phyloP scores from a whole-genome alignment of 2,797 vertebrate genomes.

The Pachyuromys duprasi region DNA sequence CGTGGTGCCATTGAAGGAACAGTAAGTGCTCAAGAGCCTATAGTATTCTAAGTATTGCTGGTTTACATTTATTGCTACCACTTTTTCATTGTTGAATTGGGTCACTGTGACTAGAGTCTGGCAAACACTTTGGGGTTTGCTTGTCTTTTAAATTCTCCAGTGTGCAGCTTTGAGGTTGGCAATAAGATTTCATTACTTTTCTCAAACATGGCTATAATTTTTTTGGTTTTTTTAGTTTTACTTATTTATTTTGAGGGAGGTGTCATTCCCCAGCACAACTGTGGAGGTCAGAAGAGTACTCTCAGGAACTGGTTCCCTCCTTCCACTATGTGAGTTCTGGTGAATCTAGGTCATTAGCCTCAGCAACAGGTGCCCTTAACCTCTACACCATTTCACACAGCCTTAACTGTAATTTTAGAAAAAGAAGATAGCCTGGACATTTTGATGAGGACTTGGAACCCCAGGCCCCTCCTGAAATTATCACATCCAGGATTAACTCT shows the following conservation, averaged over 20 bases:
- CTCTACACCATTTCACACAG: background rate
- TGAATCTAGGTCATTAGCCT: background rate
- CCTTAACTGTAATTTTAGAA: background rate
- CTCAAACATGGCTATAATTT: constrained; percentile 23
- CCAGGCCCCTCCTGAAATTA: background rate
- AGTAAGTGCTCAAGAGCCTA: background rate
- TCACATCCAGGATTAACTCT: background rate
- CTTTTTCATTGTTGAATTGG: constrained; percentile 9
- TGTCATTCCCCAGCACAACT: background rate
- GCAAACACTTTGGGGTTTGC: background rate
- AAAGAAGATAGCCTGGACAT: constrained; percentile 11
- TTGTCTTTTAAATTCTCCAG: background rate
- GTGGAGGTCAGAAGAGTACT: background rate
- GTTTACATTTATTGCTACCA: background rate
- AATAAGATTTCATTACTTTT: background rate
- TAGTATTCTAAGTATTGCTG: background rate
- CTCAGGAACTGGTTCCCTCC: background rate
- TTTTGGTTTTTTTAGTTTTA: background rate
- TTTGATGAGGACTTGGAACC: background rate
- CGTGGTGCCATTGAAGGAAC: background rate
- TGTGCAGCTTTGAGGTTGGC: background rate
- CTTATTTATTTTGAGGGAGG: background rate
- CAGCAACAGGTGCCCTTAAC: background rate
- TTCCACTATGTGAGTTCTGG: background rate
- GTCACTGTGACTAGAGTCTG: background rate